Evolutionary conservation across 2,888 invertebrate genomes (phyloP).

Genomic region (Furcula furcula): DNA sequence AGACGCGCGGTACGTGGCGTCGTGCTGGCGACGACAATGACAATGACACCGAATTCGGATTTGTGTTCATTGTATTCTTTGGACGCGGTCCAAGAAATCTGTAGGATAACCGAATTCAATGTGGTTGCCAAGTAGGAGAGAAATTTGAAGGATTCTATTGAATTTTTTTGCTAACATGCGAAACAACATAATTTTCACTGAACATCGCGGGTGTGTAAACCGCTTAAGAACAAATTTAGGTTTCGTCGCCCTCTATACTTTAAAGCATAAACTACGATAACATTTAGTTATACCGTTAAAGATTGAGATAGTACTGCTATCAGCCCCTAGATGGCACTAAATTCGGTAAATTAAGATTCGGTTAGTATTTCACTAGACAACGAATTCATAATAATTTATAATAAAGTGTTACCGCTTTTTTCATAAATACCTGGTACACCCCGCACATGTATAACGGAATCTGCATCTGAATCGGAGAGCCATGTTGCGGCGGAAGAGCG

Average conservation of each 20-base stretch:
- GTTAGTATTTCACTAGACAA: too few relatives aligned
- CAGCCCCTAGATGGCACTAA: slow-evolving; percentile 55
- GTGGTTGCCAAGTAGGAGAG: slow-evolving; percentile 17
- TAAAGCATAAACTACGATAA: not conserved
- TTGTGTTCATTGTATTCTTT: slow-evolving; percentile 48
- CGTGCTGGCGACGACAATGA: slow-evolving; percentile 60
- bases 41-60: slow-evolving; percentile 64
- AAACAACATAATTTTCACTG: not conserved
- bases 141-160: not conserved
- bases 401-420: too few relatives aligned
- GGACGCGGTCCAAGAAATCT: slow-evolving; percentile 55
- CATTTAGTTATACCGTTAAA: not conserved
- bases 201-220: not conserved
- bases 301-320: slow-evolving; percentile 27
- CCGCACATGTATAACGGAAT: slow-evolving; percentile 89
- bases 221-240: not conserved
- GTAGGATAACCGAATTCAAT: slow-evolving; percentile 36
- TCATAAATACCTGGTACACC: slow-evolving; percentile 57
- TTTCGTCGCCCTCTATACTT: slow-evolving; percentile 35
- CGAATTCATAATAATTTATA: too few relatives aligned
- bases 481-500: slow-evolving; percentile 84
- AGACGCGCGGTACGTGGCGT: slow-evolving; percentile 36
- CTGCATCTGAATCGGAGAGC: slow-evolving; percentile 89
- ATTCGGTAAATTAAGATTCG: not conserved
- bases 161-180: not conserved